Conservation (phyloP, 2,888 invertebrate genomes). For the Sinodicranocentrus sp. region DNA sequence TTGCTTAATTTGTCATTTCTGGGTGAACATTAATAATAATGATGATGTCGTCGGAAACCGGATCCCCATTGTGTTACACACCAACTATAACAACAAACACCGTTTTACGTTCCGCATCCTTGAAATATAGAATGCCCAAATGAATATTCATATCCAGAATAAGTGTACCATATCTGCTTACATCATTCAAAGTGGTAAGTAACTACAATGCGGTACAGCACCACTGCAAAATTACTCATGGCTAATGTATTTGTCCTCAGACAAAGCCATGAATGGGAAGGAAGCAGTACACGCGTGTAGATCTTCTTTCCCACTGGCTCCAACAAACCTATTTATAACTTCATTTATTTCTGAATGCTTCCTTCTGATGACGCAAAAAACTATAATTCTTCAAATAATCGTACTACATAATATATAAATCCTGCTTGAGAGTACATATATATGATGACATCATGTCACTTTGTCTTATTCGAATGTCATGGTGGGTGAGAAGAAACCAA, state of each 20-base stretch:
- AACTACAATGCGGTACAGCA: constrained; percentile 2
- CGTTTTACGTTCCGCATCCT: background rate
- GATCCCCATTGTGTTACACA: background rate
- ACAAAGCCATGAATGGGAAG: constrained; percentile 67
- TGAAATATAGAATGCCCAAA: too few species aligned
- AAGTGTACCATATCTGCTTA: constrained; percentile 18
- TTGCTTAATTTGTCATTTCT: background rate
- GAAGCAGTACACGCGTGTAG: background rate
- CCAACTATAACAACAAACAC: background rate
- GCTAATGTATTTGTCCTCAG: constrained; percentile 28
- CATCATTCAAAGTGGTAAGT: constrained; percentile 25
- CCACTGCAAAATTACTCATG: constrained; percentile 44
- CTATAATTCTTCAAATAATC: too few species aligned
- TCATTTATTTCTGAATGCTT: constrained; percentile 38
- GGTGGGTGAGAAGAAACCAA: too few species aligned
- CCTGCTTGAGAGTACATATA: too few species aligned
- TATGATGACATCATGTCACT: too few species aligned
- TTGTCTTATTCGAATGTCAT: too few species aligned
- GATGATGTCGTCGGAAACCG: too few species aligned
- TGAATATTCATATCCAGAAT: too few species aligned
- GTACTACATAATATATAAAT: too few species aligned
- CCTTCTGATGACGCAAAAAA: constrained; percentile 8
- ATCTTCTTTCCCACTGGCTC: background rate
- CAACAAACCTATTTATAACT: constrained; percentile 59
- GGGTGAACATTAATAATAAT: too few species aligned